A percentile compares a stretch with the other conserved stretches of the same genome.
These are phyloP conservation scores for Arnoldichthys spilopterus DNA, from an alignment of 2,797 vertebrate genomes.

Conservation along the genomic window DNA sequence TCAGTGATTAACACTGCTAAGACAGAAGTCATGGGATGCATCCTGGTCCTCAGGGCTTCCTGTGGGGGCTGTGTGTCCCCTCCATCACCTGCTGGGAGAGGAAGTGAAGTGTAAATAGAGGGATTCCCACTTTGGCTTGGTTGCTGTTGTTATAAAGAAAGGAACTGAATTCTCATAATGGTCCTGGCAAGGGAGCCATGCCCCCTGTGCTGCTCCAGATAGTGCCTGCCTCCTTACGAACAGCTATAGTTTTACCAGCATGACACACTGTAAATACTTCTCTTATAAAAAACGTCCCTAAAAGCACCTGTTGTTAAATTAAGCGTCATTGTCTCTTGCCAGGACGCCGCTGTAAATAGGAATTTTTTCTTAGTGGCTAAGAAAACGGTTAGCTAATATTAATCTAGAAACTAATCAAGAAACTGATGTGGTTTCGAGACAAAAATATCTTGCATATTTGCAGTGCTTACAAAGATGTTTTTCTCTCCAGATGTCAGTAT, in stretches of 20 bases:
- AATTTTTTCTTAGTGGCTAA: background rate
- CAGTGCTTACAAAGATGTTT: background rate
- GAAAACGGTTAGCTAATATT: background rate
- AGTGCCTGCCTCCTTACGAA: constrained; percentile 17
- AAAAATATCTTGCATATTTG: background rate
- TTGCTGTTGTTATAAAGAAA: constrained; percentile 50
- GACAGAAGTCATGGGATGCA: constrained; percentile 33
- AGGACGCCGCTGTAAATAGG: background rate
- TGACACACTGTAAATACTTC: constrained; percentile 2
- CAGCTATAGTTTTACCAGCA: constrained; percentile 4
- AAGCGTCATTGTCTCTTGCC: background rate
- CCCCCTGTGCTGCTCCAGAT: constrained; percentile 23
- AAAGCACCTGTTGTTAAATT: background rate
- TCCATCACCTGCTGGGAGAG: constrained; percentile 68
- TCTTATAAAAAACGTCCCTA: constrained; percentile 13
- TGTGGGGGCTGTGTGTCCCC: constrained; percentile 54
- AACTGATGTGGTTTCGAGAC: background rate
- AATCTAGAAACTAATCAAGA: background rate
- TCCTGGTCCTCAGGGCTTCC: constrained; percentile 42
- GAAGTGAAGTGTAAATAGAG: constrained; percentile 75
- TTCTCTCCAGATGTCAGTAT: background rate
- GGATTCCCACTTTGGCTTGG: constrained; percentile 71
- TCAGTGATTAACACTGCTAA: background rate
- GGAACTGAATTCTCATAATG: constrained; percentile 67
- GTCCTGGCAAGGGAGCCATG: constrained; percentile 52